Evolutionary conservation across 2,888 invertebrate genomes (phyloP).

Genomic region (Protodeltote pygarga): DNA sequence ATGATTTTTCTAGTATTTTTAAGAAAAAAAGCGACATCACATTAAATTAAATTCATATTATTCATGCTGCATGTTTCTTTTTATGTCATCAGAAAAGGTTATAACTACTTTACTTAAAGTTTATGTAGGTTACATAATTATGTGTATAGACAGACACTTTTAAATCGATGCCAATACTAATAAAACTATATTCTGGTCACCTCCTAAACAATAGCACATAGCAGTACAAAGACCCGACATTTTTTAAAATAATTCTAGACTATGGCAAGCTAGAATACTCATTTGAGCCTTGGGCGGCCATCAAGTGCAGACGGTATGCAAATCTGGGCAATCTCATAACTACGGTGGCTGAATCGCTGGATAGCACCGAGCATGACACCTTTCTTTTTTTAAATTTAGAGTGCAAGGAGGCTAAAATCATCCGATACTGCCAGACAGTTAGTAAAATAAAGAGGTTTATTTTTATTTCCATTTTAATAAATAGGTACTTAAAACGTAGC

Average conservation of each 20-base stretch:
- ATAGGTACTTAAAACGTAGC: too few species aligned
- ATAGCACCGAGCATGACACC: conserved; percentile 14
- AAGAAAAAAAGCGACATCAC: not conserved
- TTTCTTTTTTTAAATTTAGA: conserved; percentile 20
- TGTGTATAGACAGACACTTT: too few species aligned
- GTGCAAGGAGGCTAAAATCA: not conserved
- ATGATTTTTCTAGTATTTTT: too few species aligned
- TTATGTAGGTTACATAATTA: too few species aligned
- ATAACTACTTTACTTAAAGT: too few species aligned
- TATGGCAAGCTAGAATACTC: conserved; percentile 33
- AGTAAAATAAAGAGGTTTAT: not conserved
- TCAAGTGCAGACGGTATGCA: conserved; percentile 46
- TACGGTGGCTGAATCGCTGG: conserved; percentile 19
- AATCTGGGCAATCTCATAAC: conserved; percentile 58
- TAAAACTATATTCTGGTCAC: too few species aligned
- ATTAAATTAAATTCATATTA: too few species aligned
- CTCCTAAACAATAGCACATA: not conserved
- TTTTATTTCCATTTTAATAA: too few species aligned
- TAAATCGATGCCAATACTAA: too few species aligned
- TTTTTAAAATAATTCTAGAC: conserved; percentile 29
- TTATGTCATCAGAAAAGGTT: too few species aligned
- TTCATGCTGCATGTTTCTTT: too few species aligned
- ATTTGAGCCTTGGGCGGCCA: conserved; percentile 8
- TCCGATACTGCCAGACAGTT: not conserved
- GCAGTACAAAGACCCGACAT: conserved; percentile 5